Conservation (phyloP, 2,113 vertebrate species). For the Cyprichromis sp. region DNA sequence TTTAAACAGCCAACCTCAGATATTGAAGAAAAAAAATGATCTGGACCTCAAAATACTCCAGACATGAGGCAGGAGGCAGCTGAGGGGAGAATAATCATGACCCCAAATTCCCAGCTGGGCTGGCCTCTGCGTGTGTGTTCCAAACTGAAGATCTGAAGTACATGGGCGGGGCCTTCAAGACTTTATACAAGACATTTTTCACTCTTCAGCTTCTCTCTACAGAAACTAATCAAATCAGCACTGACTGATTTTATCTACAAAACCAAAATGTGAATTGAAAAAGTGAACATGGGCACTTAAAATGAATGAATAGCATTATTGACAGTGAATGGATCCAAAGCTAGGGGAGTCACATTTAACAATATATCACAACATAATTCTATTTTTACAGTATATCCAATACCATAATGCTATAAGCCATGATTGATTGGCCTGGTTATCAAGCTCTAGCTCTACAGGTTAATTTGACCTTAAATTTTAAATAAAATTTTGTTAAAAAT, state of each 20-base stretch:
- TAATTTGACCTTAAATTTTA: background rate
- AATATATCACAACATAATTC: background rate
- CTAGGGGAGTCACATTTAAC: background rate
- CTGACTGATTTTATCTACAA: background rate
- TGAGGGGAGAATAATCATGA: background rate
- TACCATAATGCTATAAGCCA: background rate
- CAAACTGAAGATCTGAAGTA: background rate
- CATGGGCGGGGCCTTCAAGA: slow-evolving; percentile 2
- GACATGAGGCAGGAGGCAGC: background rate
- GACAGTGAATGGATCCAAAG: background rate
- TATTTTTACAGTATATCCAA: background rate
- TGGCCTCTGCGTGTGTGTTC: background rate
- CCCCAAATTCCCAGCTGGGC: slow-evolving; percentile 9
- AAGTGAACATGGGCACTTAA: background rate
- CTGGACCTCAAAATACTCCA: background rate
- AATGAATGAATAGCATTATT: background rate
- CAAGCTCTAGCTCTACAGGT: background rate
- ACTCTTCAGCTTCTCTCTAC: background rate
- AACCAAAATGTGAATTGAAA: background rate
- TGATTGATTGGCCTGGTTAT: background rate
- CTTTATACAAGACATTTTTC: background rate
- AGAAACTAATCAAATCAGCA: background rate
- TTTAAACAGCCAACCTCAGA: background rate
- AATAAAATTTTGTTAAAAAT: background rate
- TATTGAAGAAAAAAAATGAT: background rate